A percentile compares a stretch with the other conserved stretches of the same genome.
These are phyloP conservation scores for Hydrochoerus hydrochaeris DNA, from an alignment of 2,113 vertebrate species.

Conservation along the genomic window DNA sequence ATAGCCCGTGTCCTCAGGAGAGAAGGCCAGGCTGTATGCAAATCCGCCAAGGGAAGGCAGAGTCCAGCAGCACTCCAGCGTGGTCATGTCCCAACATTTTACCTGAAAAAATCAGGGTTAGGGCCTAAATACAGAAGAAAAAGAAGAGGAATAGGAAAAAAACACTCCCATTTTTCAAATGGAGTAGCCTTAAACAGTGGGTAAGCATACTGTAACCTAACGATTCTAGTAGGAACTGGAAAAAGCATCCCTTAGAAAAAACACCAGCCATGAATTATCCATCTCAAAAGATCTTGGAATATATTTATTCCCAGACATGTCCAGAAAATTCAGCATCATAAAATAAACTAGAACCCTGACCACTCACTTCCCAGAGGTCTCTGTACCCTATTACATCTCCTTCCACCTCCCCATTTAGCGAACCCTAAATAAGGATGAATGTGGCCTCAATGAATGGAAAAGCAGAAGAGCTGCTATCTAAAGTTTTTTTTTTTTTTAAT, in stretches of 20 bases:
- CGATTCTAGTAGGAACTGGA: not conserved
- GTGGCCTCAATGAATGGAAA: not conserved
- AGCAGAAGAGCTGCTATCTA: not conserved
- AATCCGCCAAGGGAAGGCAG: slow-evolving; percentile 96
- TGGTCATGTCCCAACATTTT: slow-evolving; percentile 95
- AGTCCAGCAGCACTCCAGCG: slow-evolving; percentile 95
- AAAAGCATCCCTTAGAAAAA: not conserved
- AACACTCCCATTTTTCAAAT: slow-evolving; percentile 11
- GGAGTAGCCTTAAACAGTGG: not conserved
- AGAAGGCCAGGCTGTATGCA: slow-evolving; percentile 94
- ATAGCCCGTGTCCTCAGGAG: slow-evolving; percentile 91
- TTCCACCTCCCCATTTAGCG: not conserved
- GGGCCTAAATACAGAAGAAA: not conserved
- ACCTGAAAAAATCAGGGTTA: slow-evolving; percentile 86
- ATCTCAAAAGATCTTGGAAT: not conserved
- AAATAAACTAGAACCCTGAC: not conserved
- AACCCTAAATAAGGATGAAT: not conserved
- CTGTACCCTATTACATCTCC: not conserved
- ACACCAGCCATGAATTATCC: not conserved
- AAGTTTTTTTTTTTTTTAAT: not conserved
- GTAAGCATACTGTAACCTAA: not conserved
- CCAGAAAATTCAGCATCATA: not conserved
- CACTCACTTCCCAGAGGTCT: not conserved
- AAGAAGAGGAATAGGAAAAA: not conserved
- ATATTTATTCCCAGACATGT: not conserved